Percentiles rank a stretch among this genome's conserved stretches.
phyloP scores from a whole-genome alignment of 1,140 invertebrate genomes.

The Pogonomyrmex californicus region DNA sequence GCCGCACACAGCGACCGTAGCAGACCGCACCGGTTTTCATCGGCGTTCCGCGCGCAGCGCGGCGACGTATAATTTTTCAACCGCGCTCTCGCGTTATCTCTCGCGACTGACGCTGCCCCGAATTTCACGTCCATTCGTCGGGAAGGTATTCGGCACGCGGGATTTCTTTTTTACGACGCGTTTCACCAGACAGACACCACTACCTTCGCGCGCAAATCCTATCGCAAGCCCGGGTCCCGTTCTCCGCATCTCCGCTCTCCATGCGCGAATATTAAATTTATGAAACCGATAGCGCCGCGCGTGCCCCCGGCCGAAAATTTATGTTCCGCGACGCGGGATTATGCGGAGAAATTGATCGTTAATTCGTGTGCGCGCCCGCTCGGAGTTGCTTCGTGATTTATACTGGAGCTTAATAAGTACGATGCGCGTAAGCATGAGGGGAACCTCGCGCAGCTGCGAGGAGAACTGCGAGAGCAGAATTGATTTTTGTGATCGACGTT shows the following conservation, averaged over 20 bases:
- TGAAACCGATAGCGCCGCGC: constrained; percentile 54
- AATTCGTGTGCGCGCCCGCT: constrained; percentile 28
- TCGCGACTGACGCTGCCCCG: constrained; percentile 21
- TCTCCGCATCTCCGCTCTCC: background rate
- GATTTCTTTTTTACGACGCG: constrained; percentile 7
- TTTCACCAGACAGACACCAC: background rate
- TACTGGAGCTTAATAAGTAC: constrained; percentile 33
- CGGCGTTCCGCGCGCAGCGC: background rate
- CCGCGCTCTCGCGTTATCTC: constrained; percentile 53
- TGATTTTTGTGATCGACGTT: constrained; percentile 47
- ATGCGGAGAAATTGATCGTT: constrained; percentile 54
- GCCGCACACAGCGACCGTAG: background rate
- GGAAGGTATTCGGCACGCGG: constrained; percentile 4
- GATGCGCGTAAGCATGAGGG: background rate
- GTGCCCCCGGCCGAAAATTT: constrained; percentile 33
- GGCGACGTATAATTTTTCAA: constrained; percentile 55
- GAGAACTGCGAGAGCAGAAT: background rate
- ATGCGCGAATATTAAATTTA: constrained; percentile 47
- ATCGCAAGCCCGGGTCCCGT: background rate
- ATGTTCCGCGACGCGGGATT: constrained; percentile 50
- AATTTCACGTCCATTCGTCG: constrained; percentile 13
- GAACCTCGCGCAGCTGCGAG: background rate
- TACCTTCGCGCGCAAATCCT: background rate
- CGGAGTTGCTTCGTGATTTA: constrained; percentile 43
- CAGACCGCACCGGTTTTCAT: background rate